Base-by-base conservation (phyloP, 2,797 vertebrate species). In the Clamator glandarius region DNA sequence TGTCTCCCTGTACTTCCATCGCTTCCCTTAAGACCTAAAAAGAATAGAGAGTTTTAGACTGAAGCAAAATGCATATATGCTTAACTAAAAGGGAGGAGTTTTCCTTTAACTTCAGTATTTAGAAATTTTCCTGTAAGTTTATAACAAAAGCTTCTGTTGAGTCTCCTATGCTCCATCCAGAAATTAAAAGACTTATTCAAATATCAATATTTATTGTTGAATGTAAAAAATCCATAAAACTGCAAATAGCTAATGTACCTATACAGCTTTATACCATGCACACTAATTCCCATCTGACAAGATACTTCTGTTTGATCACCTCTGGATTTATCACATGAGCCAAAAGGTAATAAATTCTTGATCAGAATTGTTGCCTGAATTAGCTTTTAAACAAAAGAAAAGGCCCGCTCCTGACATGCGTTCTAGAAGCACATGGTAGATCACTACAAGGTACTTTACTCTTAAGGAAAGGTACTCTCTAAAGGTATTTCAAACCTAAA, bases 1-100 rank as follows among this genome's bases (percentile, higher is more conserved):
- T 98, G 67, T 98, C 98, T 42, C 98, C 98, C 89, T 99, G 98
- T 12, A 89, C 29, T 21, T 99, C 98, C 98, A 99, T 98, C 75
- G 99, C 98, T 74, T 98, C 97, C 11, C 95, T 97, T 50, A 99
- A 92, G 13, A 97, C 97, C 99, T 99, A 93, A 70, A 94, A 90
- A 15, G 31, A 55, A 76, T 33, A 95, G 62, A 94, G 8, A 94
- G 21, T 78, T 46, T 66, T 15, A 51, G n/a, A 92, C 29, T 89
- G 16, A 80, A 94, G 39, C 4, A 44, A 76, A 61, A 87, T 2
- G 1, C 21, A 57, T 5, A 19, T 1, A 6, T 19, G 2, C 8
- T 63, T 51, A 44, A 55, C 29, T 19, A 69, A 59, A 68, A 59
- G 2, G 8, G 2, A 7, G 17, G n/a, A 59, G 6, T 15, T 73